These are phyloP conservation scores for Megaceryle torquata DNA, from an alignment of 2,113 vertebrate genomes.

Conservation along the genomic window DNA sequence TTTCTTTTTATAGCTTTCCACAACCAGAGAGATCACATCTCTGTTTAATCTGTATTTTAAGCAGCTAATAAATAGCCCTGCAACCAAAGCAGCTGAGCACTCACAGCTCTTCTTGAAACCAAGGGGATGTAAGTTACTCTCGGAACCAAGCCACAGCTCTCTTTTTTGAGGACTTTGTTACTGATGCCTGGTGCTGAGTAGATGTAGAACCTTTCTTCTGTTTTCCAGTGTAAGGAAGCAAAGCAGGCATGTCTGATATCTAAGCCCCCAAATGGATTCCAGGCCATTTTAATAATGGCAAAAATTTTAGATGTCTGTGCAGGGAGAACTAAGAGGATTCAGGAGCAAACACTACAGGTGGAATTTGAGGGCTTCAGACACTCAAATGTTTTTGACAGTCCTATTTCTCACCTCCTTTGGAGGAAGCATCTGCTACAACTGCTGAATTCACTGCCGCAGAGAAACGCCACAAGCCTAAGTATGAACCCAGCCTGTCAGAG, in stretches of 20 bases:
- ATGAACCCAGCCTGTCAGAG: neutral
- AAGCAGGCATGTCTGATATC: neutral
- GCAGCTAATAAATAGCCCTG: neutral
- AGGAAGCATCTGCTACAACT: neutral
- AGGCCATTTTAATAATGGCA: neutral
- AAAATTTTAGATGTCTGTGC: neutral
- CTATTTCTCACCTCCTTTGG: neutral
- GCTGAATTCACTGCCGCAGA: neutral
- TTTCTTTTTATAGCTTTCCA: conserved; percentile 32
- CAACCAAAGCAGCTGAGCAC: neutral
- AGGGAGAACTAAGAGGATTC: neutral
- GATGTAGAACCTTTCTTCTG: neutral
- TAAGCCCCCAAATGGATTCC: neutral
- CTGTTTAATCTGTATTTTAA: neutral
- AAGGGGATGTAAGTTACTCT: neutral
- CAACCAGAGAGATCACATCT: neutral
- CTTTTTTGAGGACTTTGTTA: neutral
- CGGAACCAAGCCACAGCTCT: neutral
- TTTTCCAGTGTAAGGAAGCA: neutral
- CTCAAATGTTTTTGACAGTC: neutral
- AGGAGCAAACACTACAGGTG: neutral
- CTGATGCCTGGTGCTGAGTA: neutral
- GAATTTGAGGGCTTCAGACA: neutral
- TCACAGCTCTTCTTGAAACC: neutral
- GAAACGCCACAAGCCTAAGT: neutral